Base-by-base conservation (phyloP, 2,888 invertebrate species). In the Eupithecia abbreviata region DNA sequence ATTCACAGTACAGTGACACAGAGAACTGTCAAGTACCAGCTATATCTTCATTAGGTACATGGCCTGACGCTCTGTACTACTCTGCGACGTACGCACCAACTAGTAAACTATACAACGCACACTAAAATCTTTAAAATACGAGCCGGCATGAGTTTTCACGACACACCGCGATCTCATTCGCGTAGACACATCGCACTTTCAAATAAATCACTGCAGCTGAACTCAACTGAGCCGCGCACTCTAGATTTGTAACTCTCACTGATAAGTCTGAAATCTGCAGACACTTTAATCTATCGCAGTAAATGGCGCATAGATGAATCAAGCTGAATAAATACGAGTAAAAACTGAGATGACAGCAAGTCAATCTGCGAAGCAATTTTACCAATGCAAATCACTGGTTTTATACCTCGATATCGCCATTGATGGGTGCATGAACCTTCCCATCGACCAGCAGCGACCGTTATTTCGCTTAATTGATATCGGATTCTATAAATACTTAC, bases 401-500 rank as follows among this genome's bases (percentile, higher is more conserved):
- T 85, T 86, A 83, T 92, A 91, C 92, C 93, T 92, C 86, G 80
- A 79, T 86, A 88, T 90, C 84, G 80, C 82, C 86, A 90, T 89
- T 85, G 81, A 87, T 79, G 80, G 84, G 83, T 83, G 84, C 84
- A 84, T 86, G 82, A 86, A 89, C 84, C 80, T 85, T 90, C 88
- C 88, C 85, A 88, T 89, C 84, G 86, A 87, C 88, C 87, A 86
- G 84, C 84, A 86, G n/a, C n/a, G n/a, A 89, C 87, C 86, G 86
- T 89, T 91, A 89, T 87, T 89, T 87, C 87, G 86, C 87, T 88
- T 89, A 90, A 92, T 91, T 91, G 90, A 89, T 91, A 92, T 89
- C 88, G 87, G 88, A 93, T 92, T 94, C 95, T 94, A 94, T 93
- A 92, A 94, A 94, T 95, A 95, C 95, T 95, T 94, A 95, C 95